phyloP scores from a whole-genome alignment of 2,113 vertebrate species.

The Myxocyprinus asiaticus region DNA sequence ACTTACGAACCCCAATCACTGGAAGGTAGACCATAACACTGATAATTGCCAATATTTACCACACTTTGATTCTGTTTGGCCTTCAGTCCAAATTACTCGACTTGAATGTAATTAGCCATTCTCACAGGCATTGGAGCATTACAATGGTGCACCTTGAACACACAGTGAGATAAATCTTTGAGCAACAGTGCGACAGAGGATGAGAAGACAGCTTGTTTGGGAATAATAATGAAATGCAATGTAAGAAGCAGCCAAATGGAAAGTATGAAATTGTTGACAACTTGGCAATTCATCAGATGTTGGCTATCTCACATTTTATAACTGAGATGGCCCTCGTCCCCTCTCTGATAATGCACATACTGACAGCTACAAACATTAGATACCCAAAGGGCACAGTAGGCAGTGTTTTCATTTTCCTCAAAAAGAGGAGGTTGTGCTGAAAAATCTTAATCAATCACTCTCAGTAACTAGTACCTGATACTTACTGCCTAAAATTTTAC shows the following conservation, averaged over 20 bases:
- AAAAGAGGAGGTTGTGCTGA: slow-evolving; percentile 7
- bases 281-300: slow-evolving; percentile 28
- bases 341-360: neutral
- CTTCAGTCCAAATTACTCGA: neutral
- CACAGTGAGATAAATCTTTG: slow-evolving; percentile 18
- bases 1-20: neutral
- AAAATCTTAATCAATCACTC: slow-evolving; percentile 31
- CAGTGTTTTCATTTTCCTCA: slow-evolving; percentile 5
- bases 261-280: neutral
- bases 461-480: neutral
- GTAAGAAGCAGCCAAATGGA: neutral
- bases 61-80: slow-evolving; percentile 13
- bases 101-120: neutral
- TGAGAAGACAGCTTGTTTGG: slow-evolving; percentile 2
- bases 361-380: slow-evolving; percentile 40
- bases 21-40: neutral
- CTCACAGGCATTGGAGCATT: neutral
- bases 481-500: neutral
- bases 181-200: neutral
- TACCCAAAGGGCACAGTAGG: slow-evolving; percentile 11
- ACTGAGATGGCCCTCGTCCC: slow-evolving; percentile 6
- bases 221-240: slow-evolving; percentile 32
- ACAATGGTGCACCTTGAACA: neutral
- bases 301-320: slow-evolving; percentile 29
- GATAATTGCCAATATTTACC: slow-evolving; percentile 4